These are phyloP conservation scores for Bufo gargarizans DNA, from an alignment of 2,113 vertebrate species.

Conservation along the genomic window DNA sequence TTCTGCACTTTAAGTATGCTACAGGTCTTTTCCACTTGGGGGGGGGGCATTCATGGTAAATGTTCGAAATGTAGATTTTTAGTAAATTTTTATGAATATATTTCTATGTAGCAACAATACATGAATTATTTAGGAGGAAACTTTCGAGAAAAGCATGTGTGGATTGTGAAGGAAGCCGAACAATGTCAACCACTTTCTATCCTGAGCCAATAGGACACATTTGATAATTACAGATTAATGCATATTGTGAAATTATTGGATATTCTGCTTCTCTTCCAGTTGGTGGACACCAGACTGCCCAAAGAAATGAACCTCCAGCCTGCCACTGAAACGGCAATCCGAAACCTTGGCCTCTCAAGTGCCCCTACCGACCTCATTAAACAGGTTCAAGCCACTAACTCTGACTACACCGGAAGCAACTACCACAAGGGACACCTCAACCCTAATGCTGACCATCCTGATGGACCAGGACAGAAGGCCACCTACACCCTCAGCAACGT, in stretches of 20 bases:
- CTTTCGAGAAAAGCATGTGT: too few species aligned
- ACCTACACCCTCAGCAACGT: conserved; percentile 54
- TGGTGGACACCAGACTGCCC: conserved; percentile 51
- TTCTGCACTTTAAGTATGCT: too few species aligned
- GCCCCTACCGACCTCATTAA: not conserved
- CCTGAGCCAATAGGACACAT: too few species aligned
- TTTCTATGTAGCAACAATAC: too few species aligned
- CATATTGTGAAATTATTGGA: not conserved
- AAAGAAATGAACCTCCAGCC: conserved; percentile 23
- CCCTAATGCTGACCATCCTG: conserved; percentile 50
- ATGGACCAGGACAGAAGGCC: conserved; percentile 13
- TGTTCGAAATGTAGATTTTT: too few species aligned
- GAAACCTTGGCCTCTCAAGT: conserved; percentile 3
- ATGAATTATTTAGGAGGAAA: too few species aligned
- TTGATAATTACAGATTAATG: too few species aligned
- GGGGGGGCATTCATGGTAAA: too few species aligned
- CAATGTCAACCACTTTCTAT: too few species aligned
- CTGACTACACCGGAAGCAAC: conserved; percentile 39
- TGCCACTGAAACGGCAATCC: conserved; percentile 26
- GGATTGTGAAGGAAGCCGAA: too few species aligned
- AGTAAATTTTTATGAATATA: too few species aligned
- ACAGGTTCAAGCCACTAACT: conserved; percentile 26
- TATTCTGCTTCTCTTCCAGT: conserved; percentile 19
- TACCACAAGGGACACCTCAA: conserved; percentile 53
- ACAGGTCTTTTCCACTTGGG: too few species aligned